Conservation (phyloP, 2,888 invertebrate genomes). For the Melitaea athalia region DNA sequence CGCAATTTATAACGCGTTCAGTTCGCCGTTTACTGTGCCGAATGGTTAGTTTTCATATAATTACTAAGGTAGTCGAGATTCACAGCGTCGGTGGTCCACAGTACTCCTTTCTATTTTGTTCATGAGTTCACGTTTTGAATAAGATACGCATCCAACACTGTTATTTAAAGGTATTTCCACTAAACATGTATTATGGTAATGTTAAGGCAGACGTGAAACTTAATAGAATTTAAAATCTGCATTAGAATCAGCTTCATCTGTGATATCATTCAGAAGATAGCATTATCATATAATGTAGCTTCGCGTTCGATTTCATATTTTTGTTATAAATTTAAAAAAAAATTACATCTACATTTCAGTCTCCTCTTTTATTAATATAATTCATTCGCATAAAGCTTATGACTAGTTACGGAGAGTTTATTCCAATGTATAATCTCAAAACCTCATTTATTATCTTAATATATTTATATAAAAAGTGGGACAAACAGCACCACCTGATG, state of each 20-base stretch:
- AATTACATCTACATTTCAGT: background rate
- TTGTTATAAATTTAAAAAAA: constrained; percentile 34
- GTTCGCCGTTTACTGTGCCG: constrained; percentile 28
- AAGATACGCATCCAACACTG: constrained; percentile 39
- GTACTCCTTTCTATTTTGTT: constrained; percentile 35
- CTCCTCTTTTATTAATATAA: constrained; percentile 27
- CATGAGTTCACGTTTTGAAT: constrained; percentile 39
- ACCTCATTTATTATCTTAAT: no score
- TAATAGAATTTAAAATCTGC: constrained; percentile 45
- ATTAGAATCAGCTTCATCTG: constrained; percentile 43
- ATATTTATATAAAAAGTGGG: no score
- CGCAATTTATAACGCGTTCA: constrained; percentile 44
- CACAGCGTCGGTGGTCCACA: constrained; percentile 46
- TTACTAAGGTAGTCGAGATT: constrained; percentile 38
- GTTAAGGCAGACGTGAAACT: constrained; percentile 40
- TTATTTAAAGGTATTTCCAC: constrained; percentile 44
- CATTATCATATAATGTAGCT: constrained; percentile 40
- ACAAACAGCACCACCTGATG: no score
- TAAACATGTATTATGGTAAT: constrained; percentile 47
- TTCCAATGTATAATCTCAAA: background rate
- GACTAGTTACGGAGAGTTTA: background rate
- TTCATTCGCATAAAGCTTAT: background rate
- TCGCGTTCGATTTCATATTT: constrained; percentile 36
- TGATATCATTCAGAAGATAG: constrained; percentile 40
- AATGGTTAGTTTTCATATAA: constrained; percentile 38